Conservation (phyloP, 2,797 vertebrate genomes). For the Avahi laniger region DNA sequence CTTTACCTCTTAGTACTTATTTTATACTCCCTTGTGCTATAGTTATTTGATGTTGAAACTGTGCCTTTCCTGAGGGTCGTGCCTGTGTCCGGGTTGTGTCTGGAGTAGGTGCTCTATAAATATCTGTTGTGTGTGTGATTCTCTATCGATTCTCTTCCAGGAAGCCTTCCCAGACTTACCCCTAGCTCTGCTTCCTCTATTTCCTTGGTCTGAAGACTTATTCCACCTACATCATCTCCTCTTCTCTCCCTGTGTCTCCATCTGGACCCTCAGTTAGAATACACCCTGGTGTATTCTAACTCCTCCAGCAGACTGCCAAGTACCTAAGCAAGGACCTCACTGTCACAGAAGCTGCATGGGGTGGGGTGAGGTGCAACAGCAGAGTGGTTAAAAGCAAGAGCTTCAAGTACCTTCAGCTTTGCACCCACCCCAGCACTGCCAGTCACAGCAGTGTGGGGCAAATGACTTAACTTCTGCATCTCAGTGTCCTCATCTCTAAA, state of each 20-base stretch:
- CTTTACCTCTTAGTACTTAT: neutral
- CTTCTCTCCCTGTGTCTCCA: neutral
- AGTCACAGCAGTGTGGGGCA: neutral
- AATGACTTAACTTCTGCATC: neutral
- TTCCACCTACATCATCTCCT: neutral
- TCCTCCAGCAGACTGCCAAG: neutral
- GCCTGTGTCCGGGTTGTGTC: neutral
- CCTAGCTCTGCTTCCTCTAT: neutral
- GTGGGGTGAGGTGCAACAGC: neutral
- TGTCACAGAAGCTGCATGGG: neutral
- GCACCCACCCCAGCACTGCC: neutral
- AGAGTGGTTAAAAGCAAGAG: neutral
- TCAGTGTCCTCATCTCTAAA: neutral
- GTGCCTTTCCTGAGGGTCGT: neutral
- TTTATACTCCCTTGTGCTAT: neutral
- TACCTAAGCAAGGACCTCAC: neutral
- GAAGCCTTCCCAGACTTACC: neutral
- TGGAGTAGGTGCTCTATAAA: neutral
- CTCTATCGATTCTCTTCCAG: neutral
- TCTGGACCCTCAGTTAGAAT: neutral
- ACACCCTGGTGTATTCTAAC: neutral
- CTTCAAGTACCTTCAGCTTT: neutral
- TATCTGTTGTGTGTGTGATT: neutral
- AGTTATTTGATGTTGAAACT: neutral
- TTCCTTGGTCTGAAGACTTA: neutral